Base-by-base conservation (phyloP, 2,113 vertebrate species). In the Amphiprion ocellaris region DNA sequence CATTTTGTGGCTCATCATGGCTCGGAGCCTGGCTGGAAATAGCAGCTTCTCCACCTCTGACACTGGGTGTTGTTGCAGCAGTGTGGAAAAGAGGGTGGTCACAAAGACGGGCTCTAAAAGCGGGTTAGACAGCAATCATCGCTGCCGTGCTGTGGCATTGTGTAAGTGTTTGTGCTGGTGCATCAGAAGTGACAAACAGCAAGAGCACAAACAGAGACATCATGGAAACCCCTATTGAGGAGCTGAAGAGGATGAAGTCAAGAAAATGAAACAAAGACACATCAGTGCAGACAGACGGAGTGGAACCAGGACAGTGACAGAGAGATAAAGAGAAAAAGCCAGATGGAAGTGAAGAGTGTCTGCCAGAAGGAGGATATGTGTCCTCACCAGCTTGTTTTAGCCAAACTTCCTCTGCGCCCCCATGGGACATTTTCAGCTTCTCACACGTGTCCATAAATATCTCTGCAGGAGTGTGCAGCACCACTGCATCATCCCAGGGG, bases 391-490 rank as follows among this genome's bases (percentile, higher is more conserved):
- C 52, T 68, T 49, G 4, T 78, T 81, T 62, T 72, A 62, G 73
- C 63, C 4, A 2, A 14, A 44, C 67, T 69, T 70, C 75, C 44
- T 80, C 46, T 64, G 39, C 44, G 52, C 28, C 54, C 78, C 49
- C 1, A 0, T 53, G 67, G 37, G 52, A 79, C 58, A 70, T 80
- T 78, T 80, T 78, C 16, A 17, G 52, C 76, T 77, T 70, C 77
- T 82, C 78, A 62, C 49, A 82, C 77, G 60, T 55, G 53, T 41
- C 71, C 74, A 81, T 84, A 82, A 93, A 88, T 87, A 78, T 79
- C 77, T 84, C 65, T 71, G 78, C 60, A 62, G 55, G 58, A 46
- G 56, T 72, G 61, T 65, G 33, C 33, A 68, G 49, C 63, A 61
- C 61, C 46, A 19, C 47, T 61, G 65, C 80, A 69, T 77, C 77